These are phyloP conservation scores for Bungarus multicinctus DNA, from an alignment of 2,113 vertebrate genomes.

Conservation along the genomic window DNA sequence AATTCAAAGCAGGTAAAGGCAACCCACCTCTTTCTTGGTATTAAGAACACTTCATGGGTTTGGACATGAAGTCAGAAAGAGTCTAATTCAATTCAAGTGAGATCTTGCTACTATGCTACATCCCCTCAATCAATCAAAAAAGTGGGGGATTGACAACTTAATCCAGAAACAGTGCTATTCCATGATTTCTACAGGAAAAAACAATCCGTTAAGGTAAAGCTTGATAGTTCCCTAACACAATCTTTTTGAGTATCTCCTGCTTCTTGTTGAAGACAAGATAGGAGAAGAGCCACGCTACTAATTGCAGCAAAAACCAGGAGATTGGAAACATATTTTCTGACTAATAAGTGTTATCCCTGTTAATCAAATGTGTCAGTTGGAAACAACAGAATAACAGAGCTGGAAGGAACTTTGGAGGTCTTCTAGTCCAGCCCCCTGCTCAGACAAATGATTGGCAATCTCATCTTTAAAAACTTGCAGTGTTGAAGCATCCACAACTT, in stretches of 20 bases:
- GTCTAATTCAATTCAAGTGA: too few species aligned
- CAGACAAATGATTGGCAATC: neutral
- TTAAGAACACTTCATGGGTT: too few species aligned
- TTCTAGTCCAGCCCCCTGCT: neutral
- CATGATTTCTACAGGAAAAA: neutral
- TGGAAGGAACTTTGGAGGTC: neutral
- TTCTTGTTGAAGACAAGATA: neutral
- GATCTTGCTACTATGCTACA: too few species aligned
- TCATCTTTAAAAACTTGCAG: neutral
- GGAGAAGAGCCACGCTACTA: neutral
- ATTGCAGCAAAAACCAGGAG: neutral
- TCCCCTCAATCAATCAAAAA: too few species aligned
- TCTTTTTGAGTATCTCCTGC: neutral
- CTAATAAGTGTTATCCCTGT: neutral
- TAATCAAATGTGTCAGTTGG: neutral
- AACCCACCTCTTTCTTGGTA: too few species aligned
- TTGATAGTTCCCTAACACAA: neutral
- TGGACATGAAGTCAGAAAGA: too few species aligned
- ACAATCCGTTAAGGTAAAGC: neutral
- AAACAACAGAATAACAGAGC: neutral
- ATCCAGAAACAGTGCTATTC: neutral
- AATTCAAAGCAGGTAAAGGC: too few species aligned
- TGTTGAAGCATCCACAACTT: neutral
- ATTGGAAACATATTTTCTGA: neutral
- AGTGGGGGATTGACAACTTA: neutral